A percentile compares a stretch with the other conserved stretches of the same genome.
These are phyloP conservation scores for Syrphus vitripennis DNA, from an alignment of 2,888 invertebrate species.

Conservation along the genomic window DNA sequence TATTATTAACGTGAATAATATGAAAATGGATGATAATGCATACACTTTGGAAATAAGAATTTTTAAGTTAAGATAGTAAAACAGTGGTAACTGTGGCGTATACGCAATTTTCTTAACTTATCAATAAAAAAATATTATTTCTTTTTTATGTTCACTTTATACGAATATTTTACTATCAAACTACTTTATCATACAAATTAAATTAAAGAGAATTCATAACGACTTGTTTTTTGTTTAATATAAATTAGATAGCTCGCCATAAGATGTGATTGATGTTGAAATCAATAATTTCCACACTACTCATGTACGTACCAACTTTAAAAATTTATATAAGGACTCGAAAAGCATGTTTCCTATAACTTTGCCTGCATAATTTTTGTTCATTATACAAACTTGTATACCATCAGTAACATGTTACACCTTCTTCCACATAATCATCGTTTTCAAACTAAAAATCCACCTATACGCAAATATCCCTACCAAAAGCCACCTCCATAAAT, in stretches of 20 bases:
- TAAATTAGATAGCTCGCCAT: not conserved
- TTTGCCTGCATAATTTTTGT: not conserved
- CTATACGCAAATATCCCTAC: conserved; percentile 40
- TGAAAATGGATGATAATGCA: too few species aligned
- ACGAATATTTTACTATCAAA: too few species aligned
- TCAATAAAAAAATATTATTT: too few species aligned
- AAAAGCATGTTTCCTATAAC: not conserved
- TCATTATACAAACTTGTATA: not conserved
- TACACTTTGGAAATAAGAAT: too few species aligned
- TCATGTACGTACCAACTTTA: not conserved
- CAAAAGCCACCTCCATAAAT: not conserved
- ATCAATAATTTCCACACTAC: not conserved
- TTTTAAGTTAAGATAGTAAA: too few species aligned
- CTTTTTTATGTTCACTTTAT: too few species aligned
- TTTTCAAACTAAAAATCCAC: not conserved
- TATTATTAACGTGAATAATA: too few species aligned
- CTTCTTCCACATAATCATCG: not conserved
- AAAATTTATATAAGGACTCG: not conserved
- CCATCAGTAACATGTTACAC: not conserved
- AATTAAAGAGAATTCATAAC: too few species aligned
- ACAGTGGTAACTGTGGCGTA: too few species aligned
- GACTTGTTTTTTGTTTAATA: too few species aligned
- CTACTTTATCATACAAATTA: too few species aligned
- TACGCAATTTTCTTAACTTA: too few species aligned
- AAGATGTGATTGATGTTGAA: not conserved